Base-by-base conservation (phyloP, 2,113 vertebrate genomes). In the Hyla sarda region DNA sequence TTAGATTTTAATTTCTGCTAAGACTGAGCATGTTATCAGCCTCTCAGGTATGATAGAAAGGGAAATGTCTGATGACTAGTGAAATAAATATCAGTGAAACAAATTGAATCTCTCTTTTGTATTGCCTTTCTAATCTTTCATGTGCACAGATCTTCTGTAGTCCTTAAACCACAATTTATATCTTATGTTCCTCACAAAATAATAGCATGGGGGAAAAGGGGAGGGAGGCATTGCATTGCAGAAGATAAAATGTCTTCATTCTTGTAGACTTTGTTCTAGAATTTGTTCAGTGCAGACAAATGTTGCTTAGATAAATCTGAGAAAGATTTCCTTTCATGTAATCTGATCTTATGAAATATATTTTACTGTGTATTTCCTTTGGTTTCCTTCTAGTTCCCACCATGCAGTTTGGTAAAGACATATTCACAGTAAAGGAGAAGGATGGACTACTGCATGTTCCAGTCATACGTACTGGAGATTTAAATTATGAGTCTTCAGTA, bases 401-500 rank as follows among this genome's bases (percentile, higher is more conserved):
- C 93, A 99, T 99, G 98, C 97, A 99, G 93, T 99, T 99, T 89
- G 93, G 93, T 89, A 99, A 96, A 91, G 95, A 90, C 7, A 52
- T 89, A 6, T 97, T 96, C 88, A 93, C 67, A 0, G 95, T 95
- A 81, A 96, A 94, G 90, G 98, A 99, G 93, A 96, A 94, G 82
- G 96, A 97, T 0, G 91, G 93, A 0, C 52, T 93, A 25, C 92
- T 99, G 58, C 94, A 97, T 28, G 88, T 98, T 78, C 96, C 97
- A 19, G 82, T 99, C 85, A 65, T 96, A 76, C 95, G 98, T 16
- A 94, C 90, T 0, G 98, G 98, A 0, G 98, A 99, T 91, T 92
- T 99, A 85, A 97, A 96, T 91, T 96, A 96, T 0, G 95, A 95
- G 89, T 99, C 98, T 0, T 98, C 98, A 0, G 96, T 98, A 79